Percentiles rank a stretch among this genome's conserved stretches.
phyloP scores from a whole-genome alignment of 2,113 vertebrate species.

The Ammodytes dubius region DNA sequence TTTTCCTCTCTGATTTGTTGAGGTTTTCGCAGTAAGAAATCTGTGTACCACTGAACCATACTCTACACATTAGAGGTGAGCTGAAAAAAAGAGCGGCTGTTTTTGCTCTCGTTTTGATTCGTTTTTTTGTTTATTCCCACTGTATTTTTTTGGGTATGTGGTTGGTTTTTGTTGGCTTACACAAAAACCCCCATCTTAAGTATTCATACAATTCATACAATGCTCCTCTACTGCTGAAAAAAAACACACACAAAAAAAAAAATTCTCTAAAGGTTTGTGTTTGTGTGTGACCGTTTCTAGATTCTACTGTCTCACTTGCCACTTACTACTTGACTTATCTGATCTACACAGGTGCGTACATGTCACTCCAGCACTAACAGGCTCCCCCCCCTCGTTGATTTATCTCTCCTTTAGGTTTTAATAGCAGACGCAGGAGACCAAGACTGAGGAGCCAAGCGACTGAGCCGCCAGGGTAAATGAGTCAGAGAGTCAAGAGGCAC shows the following conservation, averaged over 20 bases:
- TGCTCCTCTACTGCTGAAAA: slow-evolving; percentile 72
- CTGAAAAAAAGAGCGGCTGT: slow-evolving; percentile 89
- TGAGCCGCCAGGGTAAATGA: slow-evolving; percentile 98
- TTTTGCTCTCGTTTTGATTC: slow-evolving; percentile 82
- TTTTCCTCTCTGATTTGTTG: slow-evolving; percentile 87
- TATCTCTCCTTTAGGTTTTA: slow-evolving; percentile 99
- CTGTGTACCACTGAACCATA: slow-evolving; percentile 92
- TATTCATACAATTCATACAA: slow-evolving; percentile 33
- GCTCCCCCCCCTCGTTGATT: slow-evolving; percentile 98
- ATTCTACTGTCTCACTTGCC: slow-evolving; percentile 83
- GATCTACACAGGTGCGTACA: slow-evolving; percentile 74
- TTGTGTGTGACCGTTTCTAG: slow-evolving; percentile 78
- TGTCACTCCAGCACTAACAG: slow-evolving; percentile 95
- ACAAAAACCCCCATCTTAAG: slow-evolving; percentile 62
- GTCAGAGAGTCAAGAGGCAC: slow-evolving; percentile 90
- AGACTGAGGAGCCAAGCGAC: slow-evolving; percentile 93
- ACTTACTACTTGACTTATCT: slow-evolving; percentile 81
- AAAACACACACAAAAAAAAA: slow-evolving; percentile 68
- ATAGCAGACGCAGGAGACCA: slow-evolving; percentile 96
- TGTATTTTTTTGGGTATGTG: slow-evolving; percentile 72
- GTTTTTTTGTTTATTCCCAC: slow-evolving; percentile 48
- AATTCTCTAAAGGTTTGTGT: slow-evolving; percentile 74
- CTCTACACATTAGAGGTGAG: slow-evolving; percentile 94
- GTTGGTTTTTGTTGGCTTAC: slow-evolving; percentile 62
- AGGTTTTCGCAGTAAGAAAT: slow-evolving; percentile 86